phyloP scores from a whole-genome alignment of 2,113 vertebrate genomes.

The Otolemur garnettii region DNA sequence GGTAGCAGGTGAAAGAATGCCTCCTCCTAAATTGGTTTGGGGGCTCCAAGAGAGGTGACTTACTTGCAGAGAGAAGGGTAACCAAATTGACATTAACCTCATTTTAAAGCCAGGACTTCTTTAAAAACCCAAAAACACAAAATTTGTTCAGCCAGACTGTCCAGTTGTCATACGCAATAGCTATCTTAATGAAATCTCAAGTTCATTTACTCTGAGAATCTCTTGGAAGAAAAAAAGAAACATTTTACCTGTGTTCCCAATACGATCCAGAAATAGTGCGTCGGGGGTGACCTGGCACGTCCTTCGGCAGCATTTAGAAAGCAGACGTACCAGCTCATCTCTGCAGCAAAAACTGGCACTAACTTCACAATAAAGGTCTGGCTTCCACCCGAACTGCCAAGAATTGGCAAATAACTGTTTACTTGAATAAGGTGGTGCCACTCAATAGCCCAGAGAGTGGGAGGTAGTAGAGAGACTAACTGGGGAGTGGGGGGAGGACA shows the following conservation, averaged over 20 bases:
- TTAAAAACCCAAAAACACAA: not conserved
- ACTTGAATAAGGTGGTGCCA: fast-evolving
- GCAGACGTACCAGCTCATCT: not conserved
- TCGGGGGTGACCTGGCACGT: not conserved
- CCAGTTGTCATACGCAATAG: slow-evolving; percentile 71
- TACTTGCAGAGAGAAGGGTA: not conserved
- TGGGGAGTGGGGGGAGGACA: fast-evolving
- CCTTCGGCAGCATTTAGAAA: not conserved
- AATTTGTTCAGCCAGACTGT: not conserved
- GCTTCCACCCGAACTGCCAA: not conserved
- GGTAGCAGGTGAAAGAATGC: not conserved
- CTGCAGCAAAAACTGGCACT: not conserved
- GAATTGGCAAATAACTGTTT: not conserved
- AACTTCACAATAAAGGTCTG: not conserved
- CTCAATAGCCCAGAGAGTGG: not conserved
- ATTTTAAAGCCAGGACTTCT: slow-evolving; percentile 41
- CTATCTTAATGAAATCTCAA: slow-evolving; percentile 75
- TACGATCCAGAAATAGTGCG: not conserved
- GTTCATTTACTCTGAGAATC: slow-evolving; percentile 74
- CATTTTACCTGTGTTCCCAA: slow-evolving; percentile 39
- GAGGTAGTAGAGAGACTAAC: fast-evolving
- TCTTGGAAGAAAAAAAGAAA: slow-evolving; percentile 68
- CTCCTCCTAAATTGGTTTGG: not conserved
- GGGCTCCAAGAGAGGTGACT: not conserved
- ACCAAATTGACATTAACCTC: slow-evolving; percentile 24